phyloP scores from a whole-genome alignment of 2,113 vertebrate species.

The Thinocorus orbignyianus region DNA sequence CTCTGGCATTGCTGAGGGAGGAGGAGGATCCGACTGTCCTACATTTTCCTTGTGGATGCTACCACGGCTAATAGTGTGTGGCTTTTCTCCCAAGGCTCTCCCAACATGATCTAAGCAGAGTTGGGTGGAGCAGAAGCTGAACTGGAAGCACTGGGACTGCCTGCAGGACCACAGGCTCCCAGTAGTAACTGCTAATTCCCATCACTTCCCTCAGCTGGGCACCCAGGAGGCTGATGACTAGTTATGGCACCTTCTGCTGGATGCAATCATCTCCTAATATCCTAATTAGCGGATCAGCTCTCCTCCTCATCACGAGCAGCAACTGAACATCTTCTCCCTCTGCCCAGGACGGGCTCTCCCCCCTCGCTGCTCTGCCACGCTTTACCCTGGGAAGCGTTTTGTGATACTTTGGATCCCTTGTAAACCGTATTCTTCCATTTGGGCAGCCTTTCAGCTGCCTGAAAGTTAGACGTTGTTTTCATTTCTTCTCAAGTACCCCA shows the following conservation, averaged over 20 bases:
- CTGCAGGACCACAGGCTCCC: accelerated
- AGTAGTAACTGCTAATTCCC: background rate
- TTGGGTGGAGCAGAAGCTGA: background rate
- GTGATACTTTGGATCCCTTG: conserved; percentile 33
- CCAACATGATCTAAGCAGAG: background rate
- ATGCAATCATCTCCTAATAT: background rate
- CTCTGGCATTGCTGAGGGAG: accelerated
- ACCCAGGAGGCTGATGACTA: background rate
- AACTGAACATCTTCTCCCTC: background rate
- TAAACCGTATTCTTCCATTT: conserved; percentile 35
- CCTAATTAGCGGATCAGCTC: background rate
- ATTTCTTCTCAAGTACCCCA: conserved; percentile 61
- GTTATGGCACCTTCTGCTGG: background rate
- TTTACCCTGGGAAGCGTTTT: conserved; percentile 43
- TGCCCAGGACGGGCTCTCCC: conserved; percentile 3
- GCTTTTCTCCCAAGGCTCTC: background rate
- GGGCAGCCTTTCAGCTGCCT: conserved; percentile 53
- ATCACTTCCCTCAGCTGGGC: background rate
- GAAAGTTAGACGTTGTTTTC: conserved; percentile 64
- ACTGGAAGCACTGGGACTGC: background rate
- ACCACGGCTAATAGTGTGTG: background rate
- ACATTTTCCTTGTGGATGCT: conserved; percentile 11
- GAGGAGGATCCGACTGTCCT: conserved; percentile 14
- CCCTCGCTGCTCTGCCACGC: background rate
- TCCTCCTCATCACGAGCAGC: background rate